These are phyloP conservation scores for Dolichoris vasculosae DNA, from an alignment of 1,140 invertebrate genomes.

Conservation along the genomic window DNA sequence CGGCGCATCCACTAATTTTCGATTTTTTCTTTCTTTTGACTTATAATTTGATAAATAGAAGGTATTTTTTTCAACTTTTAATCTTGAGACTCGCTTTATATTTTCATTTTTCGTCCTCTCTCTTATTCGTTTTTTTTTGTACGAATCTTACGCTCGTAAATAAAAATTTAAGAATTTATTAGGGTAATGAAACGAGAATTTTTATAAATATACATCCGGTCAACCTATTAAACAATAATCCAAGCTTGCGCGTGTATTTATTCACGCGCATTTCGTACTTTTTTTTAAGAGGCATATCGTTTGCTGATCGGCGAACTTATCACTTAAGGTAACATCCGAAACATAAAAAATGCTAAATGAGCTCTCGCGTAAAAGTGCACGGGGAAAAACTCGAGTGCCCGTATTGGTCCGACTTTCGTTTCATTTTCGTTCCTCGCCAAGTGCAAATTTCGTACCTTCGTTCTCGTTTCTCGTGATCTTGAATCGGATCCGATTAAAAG, in stretches of 20 bases:
- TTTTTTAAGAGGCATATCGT: background rate
- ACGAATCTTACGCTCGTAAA: background rate
- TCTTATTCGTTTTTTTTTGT: no score
- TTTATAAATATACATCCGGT: background rate
- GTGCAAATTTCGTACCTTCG: slow-evolving; percentile 35
- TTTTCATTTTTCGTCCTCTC: background rate
- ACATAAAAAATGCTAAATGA: no score
- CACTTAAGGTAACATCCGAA: no score
- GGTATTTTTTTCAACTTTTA: background rate
- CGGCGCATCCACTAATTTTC: background rate
- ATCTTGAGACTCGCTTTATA: background rate
- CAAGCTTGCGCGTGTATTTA: background rate
- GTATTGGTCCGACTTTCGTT: no score
- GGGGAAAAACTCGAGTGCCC: no score
- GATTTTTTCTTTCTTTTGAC: background rate
- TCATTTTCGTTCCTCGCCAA: slow-evolving; percentile 17
- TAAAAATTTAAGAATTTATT: background rate
- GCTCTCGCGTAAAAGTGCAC: no score
- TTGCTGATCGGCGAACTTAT: no score
- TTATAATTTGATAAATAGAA: background rate
- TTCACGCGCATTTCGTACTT: background rate
- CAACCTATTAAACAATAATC: background rate
- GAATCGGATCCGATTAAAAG: slow-evolving; percentile 44
- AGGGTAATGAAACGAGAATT: background rate
- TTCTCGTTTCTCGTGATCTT: slow-evolving; percentile 16